phyloP scores from a whole-genome alignment of 1,140 invertebrate species.

The Acromyrmex echinatior region DNA sequence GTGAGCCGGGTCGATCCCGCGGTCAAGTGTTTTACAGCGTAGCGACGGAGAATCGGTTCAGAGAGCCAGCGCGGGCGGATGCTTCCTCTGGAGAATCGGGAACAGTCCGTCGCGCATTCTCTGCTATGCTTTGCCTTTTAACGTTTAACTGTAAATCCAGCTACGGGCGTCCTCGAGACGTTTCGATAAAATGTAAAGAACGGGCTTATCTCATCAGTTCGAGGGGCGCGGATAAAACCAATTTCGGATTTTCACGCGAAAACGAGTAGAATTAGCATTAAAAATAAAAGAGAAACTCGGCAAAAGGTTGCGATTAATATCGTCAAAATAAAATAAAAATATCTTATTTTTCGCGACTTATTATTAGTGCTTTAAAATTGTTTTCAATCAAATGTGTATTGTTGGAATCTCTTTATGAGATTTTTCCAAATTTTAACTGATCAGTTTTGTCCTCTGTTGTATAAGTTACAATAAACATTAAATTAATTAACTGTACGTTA shows the following conservation, averaged over 20 bases:
- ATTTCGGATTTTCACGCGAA: neutral
- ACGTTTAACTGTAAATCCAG: constrained; percentile 51
- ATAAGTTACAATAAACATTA: neutral
- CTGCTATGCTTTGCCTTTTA: constrained; percentile 15
- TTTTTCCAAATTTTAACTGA: neutral
- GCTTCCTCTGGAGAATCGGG: constrained; percentile 41
- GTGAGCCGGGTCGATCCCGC: constrained; percentile 64
- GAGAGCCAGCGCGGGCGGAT: constrained; percentile 34
- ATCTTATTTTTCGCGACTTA: neutral
- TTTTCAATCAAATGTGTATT: neutral
- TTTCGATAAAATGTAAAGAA: constrained; percentile 33
- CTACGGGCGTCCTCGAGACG: neutral
- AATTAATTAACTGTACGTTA: constrained; percentile 5
- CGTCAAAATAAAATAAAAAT: neutral
- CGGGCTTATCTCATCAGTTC: constrained; percentile 29
- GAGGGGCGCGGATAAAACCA: neutral
- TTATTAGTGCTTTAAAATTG: neutral
- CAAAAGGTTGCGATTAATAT: neutral
- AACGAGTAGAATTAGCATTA: neutral
- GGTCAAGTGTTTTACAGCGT: constrained; percentile 77
- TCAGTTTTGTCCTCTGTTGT: neutral
- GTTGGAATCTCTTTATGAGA: neutral
- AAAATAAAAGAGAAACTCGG: neutral
- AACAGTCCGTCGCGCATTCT: constrained; percentile 43
- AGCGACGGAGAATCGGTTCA: constrained; percentile 38